Conservation (phyloP, 2,888 invertebrate genomes). For the Mesoligia furuncula region DNA sequence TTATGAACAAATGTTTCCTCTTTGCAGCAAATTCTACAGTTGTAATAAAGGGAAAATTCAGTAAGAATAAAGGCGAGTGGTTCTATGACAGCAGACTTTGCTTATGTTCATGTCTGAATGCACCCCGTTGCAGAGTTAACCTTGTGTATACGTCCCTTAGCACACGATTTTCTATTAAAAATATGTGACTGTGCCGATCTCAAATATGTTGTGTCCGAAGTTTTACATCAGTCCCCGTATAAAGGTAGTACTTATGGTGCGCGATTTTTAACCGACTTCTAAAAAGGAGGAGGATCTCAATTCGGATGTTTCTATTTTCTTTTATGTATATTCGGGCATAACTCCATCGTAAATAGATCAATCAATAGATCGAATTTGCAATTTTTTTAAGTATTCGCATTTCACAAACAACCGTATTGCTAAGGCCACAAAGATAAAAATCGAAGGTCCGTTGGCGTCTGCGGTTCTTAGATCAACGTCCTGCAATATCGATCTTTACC, state of each 20-base stretch:
- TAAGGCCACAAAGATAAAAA: background rate
- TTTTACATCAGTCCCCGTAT: background rate
- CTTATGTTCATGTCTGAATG: conserved; percentile 63
- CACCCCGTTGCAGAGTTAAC: conserved; percentile 43
- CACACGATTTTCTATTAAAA: conserved; percentile 10
- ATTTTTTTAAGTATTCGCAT: background rate
- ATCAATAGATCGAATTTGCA: too few relatives aligned
- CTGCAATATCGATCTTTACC: conserved; percentile 1
- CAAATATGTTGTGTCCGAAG: conserved; percentile 9
- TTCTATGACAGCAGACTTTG: conserved; percentile 45
- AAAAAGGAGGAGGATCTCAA: too few relatives aligned
- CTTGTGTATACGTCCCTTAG: conserved; percentile 38
- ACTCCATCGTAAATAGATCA: too few relatives aligned
- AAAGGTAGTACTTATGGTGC: background rate
- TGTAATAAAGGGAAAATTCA: conserved; percentile 81
- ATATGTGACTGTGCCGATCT: conserved; percentile 9
- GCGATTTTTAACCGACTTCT: background rate
- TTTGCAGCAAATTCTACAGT: conserved; percentile 84
- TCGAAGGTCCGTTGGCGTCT: too few relatives aligned
- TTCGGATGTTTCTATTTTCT: too few relatives aligned
- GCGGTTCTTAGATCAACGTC: background rate
- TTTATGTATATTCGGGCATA: too few relatives aligned
- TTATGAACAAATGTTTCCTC: conserved; percentile 71
- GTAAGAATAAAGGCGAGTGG: conserved; percentile 85
- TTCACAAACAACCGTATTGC: background rate